Evolutionary conservation across 2,113 vertebrate genomes (phyloP).

Genomic region (Pelobates fuscus): DNA sequence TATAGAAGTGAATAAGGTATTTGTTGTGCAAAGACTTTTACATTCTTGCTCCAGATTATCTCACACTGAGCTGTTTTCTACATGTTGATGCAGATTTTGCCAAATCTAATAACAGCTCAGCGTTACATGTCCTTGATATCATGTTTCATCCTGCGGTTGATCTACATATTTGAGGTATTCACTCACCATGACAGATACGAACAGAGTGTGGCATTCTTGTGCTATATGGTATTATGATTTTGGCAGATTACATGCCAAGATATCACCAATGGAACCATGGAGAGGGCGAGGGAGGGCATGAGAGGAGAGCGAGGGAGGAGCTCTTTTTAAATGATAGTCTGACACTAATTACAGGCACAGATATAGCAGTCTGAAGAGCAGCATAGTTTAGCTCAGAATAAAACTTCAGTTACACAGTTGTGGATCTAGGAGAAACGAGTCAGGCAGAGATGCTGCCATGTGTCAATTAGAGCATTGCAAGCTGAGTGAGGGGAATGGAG

Average conservation of each 20-base stretch:
- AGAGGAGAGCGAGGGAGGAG: slow-evolving; percentile 17
- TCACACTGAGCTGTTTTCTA: slow-evolving; percentile 15
- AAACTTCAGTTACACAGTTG: background rate
- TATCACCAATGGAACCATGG: slow-evolving; percentile 26
- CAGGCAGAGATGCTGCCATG: slow-evolving; percentile 7
- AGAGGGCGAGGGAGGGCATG: slow-evolving; percentile 23
- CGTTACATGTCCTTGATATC: slow-evolving; percentile 37
- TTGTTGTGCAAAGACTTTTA: slow-evolving; percentile 13
- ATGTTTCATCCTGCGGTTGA: slow-evolving; percentile 40
- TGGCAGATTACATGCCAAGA: slow-evolving; percentile 18
- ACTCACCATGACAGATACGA: slow-evolving; percentile 17
- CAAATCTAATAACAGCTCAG: slow-evolving; percentile 30
- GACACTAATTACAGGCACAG: slow-evolving; percentile 38
- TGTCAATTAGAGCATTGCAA: slow-evolving; percentile 1
- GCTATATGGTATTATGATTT: slow-evolving; percentile 14
- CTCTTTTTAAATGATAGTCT: slow-evolving; percentile 33
- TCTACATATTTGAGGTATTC: slow-evolving; percentile 39
- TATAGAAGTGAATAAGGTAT: slow-evolving; percentile 8
- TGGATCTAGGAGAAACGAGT: background rate
- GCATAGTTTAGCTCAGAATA: slow-evolving; percentile 13
- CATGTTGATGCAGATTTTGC: slow-evolving; percentile 43
- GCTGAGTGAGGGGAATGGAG: slow-evolving; percentile 6
- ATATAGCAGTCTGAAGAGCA: slow-evolving; percentile 30
- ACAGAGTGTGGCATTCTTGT: slow-evolving; percentile 11
- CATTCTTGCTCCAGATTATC: slow-evolving; percentile 35